These are phyloP conservation scores for Blastobasis lacticolella DNA, from an alignment of 2,888 invertebrate genomes.

Conservation along the genomic window DNA sequence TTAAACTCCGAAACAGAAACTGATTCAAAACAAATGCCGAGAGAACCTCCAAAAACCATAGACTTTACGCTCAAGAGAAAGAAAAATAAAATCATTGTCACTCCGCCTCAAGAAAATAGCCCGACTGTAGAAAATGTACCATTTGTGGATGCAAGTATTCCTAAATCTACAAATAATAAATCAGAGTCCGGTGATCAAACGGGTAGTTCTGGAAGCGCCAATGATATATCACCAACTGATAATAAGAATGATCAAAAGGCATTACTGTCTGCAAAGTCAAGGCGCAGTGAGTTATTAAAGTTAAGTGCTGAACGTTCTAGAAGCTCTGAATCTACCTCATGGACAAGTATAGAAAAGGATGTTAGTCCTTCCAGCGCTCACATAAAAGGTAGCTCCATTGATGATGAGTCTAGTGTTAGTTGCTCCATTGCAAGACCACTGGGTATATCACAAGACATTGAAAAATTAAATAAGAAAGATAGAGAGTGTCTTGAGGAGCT, in stretches of 20 bases:
- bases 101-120: conserved; percentile 76
- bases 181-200: conserved; percentile 61
- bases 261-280: conserved; percentile 63
- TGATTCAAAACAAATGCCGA: conserved; percentile 45
- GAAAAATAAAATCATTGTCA: conserved; percentile 74
- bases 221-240: conserved; percentile 55
- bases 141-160: conserved; percentile 58
- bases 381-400: conserved; percentile 79
- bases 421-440: conserved; percentile 86
- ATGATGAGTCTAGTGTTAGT: conserved; percentile 83
- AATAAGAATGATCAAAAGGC: conserved; percentile 45
- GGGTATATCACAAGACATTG: conserved; percentile 84
- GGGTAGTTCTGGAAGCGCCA: conserved; percentile 60
- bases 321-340: conserved; percentile 86
- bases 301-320: conserved; percentile 83
- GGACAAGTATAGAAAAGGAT: conserved; percentile 86
- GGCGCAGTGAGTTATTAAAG: conserved; percentile 74
- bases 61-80: conserved; percentile 50
- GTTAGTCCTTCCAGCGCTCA: conserved; percentile 75
- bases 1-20: conserved; percentile 52
- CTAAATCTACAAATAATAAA: conserved; percentile 46
- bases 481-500: conserved; percentile 74
- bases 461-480: conserved; percentile 78
- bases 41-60: conserved; percentile 36
- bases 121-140: conserved; percentile 72